phyloP scores from a whole-genome alignment of 1,140 invertebrate species.

The Heliconius eleuchia region DNA sequence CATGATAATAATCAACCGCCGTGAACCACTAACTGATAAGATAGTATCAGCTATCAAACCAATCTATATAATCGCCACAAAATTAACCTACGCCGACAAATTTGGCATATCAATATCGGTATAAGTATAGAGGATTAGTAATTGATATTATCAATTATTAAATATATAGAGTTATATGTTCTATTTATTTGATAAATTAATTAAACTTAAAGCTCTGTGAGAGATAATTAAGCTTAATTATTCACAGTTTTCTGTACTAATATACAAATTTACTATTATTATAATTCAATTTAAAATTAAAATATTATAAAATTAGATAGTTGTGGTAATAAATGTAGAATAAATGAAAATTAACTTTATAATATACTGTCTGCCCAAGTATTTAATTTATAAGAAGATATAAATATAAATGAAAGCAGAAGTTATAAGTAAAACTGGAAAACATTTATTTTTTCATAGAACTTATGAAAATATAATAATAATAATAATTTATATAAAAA shows the following conservation, averaged over 20 bases:
- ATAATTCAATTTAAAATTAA: too few species aligned
- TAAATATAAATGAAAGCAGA: too few species aligned
- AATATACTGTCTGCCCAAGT: too few species aligned
- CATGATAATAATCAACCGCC: not conserved
- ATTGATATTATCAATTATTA: not conserved
- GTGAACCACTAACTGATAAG: constrained; percentile 7
- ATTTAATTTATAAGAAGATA: too few species aligned
- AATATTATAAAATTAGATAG: too few species aligned
- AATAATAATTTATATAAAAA: too few species aligned
- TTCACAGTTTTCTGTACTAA: not conserved
- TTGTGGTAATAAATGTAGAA: too few species aligned
- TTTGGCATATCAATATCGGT: not conserved
- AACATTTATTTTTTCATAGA: too few species aligned
- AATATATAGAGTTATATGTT: not conserved
- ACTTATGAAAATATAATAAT: too few species aligned
- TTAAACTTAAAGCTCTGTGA: not conserved
- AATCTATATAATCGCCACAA: constrained; percentile 8
- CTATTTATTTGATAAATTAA: not conserved
- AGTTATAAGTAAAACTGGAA: too few species aligned
- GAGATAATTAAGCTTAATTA: not conserved
- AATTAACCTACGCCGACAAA: not conserved
- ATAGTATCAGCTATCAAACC: constrained; percentile 2
- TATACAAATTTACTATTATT: too few species aligned
- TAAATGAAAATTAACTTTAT: too few species aligned
- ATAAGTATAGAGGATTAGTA: not conserved